These are phyloP conservation scores for Synchiropus splendidus DNA, from an alignment of 2,113 vertebrate genomes.

Conservation along the genomic window DNA sequence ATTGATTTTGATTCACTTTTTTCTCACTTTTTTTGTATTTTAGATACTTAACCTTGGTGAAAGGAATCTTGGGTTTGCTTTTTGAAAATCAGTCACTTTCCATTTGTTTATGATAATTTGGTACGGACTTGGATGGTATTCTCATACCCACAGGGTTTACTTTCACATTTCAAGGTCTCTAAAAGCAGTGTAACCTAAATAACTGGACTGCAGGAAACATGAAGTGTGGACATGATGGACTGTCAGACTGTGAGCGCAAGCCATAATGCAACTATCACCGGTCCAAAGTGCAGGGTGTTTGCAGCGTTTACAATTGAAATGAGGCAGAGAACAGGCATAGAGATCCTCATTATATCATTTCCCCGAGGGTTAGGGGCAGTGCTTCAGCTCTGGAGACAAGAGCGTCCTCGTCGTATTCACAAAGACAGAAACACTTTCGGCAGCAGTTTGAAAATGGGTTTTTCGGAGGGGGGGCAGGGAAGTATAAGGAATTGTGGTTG, in stretches of 20 bases:
- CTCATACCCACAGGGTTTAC: too few species aligned
- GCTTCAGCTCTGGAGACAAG: slow-evolving; percentile 40
- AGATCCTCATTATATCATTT: slow-evolving; percentile 63
- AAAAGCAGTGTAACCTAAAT: background rate
- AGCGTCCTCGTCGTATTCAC: slow-evolving; percentile 23
- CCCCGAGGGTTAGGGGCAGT: slow-evolving; percentile 53
- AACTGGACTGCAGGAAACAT: slow-evolving; percentile 14
- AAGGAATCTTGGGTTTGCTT: too few species aligned
- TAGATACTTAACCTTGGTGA: too few species aligned
- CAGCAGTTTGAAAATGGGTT: slow-evolving; percentile 39
- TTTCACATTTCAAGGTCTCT: slow-evolving; percentile 5
- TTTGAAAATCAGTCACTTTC: too few species aligned
- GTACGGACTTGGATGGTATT: too few species aligned
- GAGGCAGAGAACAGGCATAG: slow-evolving; percentile 60
- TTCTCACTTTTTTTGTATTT: too few species aligned
- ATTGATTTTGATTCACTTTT: too few species aligned
- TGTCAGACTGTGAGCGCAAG: slow-evolving; percentile 50
- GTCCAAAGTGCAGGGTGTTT: slow-evolving; percentile 57
- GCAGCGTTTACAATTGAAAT: slow-evolving; percentile 69
- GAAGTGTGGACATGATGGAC: slow-evolving; percentile 51
- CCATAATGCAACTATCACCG: slow-evolving; percentile 65
- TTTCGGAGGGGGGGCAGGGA: slow-evolving; percentile 9
- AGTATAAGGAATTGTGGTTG: slow-evolving; percentile 32
- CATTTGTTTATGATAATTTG: too few species aligned
- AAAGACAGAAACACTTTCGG: slow-evolving; percentile 35